Base-by-base conservation (phyloP, 2,888 invertebrate species). In the Deladenus siricidicola region DNA sequence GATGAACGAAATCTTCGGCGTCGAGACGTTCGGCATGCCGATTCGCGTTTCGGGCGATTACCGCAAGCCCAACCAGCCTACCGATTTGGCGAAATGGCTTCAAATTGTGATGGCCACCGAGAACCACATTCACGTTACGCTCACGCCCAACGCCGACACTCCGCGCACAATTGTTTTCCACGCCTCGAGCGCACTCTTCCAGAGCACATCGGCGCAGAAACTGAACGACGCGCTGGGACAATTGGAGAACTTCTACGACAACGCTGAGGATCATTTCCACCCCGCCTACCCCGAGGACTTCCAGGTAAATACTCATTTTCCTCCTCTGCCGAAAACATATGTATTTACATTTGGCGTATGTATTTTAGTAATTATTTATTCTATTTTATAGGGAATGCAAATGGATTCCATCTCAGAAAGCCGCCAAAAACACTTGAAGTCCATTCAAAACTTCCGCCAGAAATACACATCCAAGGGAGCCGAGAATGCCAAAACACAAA, bases 111-210 rank as follows among this genome's bases (percentile, higher is more conserved):
- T 62, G 60, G 49, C 63, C 57, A 62, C 66, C 23, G 73, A 74
- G 59, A 74, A 73, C 60, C 63, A 70, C 60, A 34, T 74, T 47
- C 68, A 69, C 45, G 53, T 72, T 23, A 39, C 29, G 28, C 63
- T 50, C 47, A 48, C 58, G 47, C 70, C 66, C 19, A 45, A 24
- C 49, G 29, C 45, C 21, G 49, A 23, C 21, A 44, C 59, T 24
- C 49, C 70, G 17, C 34, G 57, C 29, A 30, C 62, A 39, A 30
- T 70, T 34, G 43, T 64, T 17, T 54, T 67, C 49, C 30, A 45
- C 43, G 49, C 56, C 34, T 30, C 34, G 21, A 50, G 55, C 34
- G 10, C 26, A 19, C 24, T 43, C 26, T 65, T 68, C 63, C 34
- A 68, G 63, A n/a, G 26, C 49, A 21, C 56, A 66, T 19, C 26